Base-by-base conservation (phyloP, 1,140 invertebrate genomes). In the Penaeus chinensis region DNA sequence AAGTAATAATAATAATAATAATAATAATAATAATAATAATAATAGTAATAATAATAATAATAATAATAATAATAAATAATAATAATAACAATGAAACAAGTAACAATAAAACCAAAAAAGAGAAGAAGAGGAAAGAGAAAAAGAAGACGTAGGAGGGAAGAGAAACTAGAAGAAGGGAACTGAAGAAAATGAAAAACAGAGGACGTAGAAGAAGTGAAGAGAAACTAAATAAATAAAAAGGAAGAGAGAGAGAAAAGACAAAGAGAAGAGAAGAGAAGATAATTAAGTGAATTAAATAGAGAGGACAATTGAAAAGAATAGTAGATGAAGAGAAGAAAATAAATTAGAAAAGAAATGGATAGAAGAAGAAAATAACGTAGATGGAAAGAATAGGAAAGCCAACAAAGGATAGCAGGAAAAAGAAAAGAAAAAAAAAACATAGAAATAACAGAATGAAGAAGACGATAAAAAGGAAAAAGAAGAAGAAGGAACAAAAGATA, bases 211-310 rank as follows among this genome's bases (percentile, higher is more conserved):
- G 54, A 79, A n/a, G n/a, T 79, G n/a, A 79, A 37, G 13, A n/a
- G 54, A 10, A 2, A 18, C 32, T 24, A 79, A n/a, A 79, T 0
- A 16, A n/a, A 32, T 16, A 2, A 47, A 79, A 47, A 79, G 77
- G 54, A 47, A 79, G 77, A 79, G 77, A 79, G 77, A 79, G 77
- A 79, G 77, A 79, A 47, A 79, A 47, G 54, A 42, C 16, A 42
- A n/a, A 42, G 37, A 42, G 37, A 42, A 47, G 54, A 47, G 54
- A 47, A 79, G 77, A 79, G 77, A 79, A 47, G 54, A 47, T 18
- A n/a, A 42, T 16, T 18, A 47, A 60, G 11, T 42, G 11, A 79
- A 18, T 18, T 2, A 42, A n/a, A 42, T 16, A 42, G 37, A 42
- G 37, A 42, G 37, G n/a, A 3, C 16, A 47, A 42, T 27, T 18